Evolutionary conservation across 2,888 invertebrate genomes (phyloP).

Genomic region (Carabus problematicus): DNA sequence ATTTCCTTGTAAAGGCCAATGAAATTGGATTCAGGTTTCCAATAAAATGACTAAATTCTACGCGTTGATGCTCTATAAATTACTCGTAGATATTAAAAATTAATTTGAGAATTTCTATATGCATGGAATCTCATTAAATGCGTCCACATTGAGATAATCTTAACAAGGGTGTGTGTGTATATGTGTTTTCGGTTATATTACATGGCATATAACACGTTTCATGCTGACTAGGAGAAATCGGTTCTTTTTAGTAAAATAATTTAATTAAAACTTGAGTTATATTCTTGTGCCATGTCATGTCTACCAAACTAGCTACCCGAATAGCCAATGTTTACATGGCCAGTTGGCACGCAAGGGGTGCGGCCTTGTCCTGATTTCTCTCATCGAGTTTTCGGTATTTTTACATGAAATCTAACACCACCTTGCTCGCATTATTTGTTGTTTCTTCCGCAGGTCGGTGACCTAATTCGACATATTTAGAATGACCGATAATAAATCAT

Average conservation of each 20-base stretch:
- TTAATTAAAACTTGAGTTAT: constrained; percentile 36
- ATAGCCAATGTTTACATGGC: constrained; percentile 29
- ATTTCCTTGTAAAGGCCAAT: too few relatives aligned
- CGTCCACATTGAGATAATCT: too few relatives aligned
- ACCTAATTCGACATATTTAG: neutral
- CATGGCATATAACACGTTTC: too few relatives aligned
- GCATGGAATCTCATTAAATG: too few relatives aligned
- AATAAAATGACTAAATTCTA: too few relatives aligned
- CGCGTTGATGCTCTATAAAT: too few relatives aligned
- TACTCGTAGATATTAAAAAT: too few relatives aligned
- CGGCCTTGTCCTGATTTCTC: constrained; percentile 17
- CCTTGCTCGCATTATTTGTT: neutral
- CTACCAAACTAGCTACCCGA: constrained; percentile 3
- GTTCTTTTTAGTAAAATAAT: constrained; percentile 15
- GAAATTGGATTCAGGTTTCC: too few relatives aligned
- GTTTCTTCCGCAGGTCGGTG: constrained; percentile 4
- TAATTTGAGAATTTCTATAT: too few relatives aligned
- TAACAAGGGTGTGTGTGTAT: too few relatives aligned
- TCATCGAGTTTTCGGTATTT: constrained; percentile 1
- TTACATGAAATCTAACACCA: constrained; percentile 6
- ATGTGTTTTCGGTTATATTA: too few relatives aligned
- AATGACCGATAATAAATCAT: neutral
- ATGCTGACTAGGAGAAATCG: too few relatives aligned
- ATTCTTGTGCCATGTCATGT: constrained; percentile 30
- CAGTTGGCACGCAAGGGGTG: constrained; percentile 21